Base-by-base conservation (phyloP, 2,113 vertebrate genomes). In the Romanogobio albipinnatus region DNA sequence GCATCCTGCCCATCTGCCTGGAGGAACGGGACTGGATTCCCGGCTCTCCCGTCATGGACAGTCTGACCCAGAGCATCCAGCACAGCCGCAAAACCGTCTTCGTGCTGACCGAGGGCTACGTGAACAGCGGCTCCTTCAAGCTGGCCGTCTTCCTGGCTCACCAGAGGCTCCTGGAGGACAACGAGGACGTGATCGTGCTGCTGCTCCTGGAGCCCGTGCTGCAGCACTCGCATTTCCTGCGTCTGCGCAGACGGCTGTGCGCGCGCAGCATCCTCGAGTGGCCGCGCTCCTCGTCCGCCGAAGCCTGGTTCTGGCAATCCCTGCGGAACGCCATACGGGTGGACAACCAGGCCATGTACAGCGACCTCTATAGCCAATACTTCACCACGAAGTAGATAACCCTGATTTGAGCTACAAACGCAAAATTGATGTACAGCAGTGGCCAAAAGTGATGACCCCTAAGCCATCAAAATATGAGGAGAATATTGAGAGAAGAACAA, bases 191-290 rank as follows among this genome's bases (percentile, higher is more conserved):
- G 64, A 97, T 95, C 0, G 90, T 96, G 6, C 89, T 97, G 79
- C 91, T 97, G 13, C 87, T 97, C 70, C 91, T 97, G 83, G 95
- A 97, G 86, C 96, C 96, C 0, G 95, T 96, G 58, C 77, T 97
- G 79, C 96, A 95, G 77, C 77, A 96, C 36, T 97, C 95, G 0
- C 94, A 95, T 88, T 96, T 96, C 84, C 75, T 97, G 80, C 92
- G 93, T 1, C 92, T 97, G 66, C 90, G 95, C 49, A 93, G 82
- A 81, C 92, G 95, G 22, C 88, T 97, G 73, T 96, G 95, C 33
- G 92, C 90, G 45, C 90, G 91, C 33, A 96, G 96, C 29, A 91
- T 97, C 9, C 88, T 97, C 10, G 93, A 95, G 71, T 97, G 96
- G 96, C 96, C 96, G 0, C 92, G 89, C 66, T 95, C 94, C 6